Percentiles rank a stretch among this genome's conserved stretches.
Conservation (phyloP, 2,888 invertebrate genomes). For the Muscina levida region DNA sequence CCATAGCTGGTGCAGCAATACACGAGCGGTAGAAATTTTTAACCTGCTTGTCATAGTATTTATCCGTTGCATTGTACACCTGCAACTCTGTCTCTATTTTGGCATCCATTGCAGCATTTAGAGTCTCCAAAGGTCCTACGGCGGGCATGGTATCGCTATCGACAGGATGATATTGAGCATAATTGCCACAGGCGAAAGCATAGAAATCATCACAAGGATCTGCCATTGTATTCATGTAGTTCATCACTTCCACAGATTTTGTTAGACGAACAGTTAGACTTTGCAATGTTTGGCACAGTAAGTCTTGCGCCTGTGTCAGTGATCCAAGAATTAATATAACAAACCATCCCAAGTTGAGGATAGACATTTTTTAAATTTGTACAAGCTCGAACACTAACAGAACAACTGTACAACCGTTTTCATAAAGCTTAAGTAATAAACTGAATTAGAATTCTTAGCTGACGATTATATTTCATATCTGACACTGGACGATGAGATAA, state of each 20-base stretch:
- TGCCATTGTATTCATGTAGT: conserved; percentile 71
- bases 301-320: too few species aligned
- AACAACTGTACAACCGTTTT: too few species aligned
- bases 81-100: conserved; percentile 58
- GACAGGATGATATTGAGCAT: conserved; percentile 34
- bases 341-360: too few species aligned
- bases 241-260: conserved; percentile 68
- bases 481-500: too few species aligned
- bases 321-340: too few species aligned
- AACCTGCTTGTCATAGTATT: conserved; percentile 72
- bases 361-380: too few species aligned
- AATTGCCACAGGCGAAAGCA: conserved; percentile 74
- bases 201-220: conserved; percentile 77
- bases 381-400: too few species aligned
- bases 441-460: too few species aligned
- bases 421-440: too few species aligned
- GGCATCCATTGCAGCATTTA: conserved; percentile 68
- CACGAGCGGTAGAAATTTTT: conserved; percentile 76
- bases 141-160: conserved; percentile 69
- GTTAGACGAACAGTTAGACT: too few species aligned
- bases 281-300: too few species aligned
- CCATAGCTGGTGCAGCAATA: conserved; percentile 44
- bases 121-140: conserved; percentile 65
- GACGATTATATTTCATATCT: too few species aligned
- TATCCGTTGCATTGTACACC: conserved; percentile 67